Evolutionary conservation across 2,888 invertebrate species (phyloP).

Genomic region (Anticlea derivata): DNA sequence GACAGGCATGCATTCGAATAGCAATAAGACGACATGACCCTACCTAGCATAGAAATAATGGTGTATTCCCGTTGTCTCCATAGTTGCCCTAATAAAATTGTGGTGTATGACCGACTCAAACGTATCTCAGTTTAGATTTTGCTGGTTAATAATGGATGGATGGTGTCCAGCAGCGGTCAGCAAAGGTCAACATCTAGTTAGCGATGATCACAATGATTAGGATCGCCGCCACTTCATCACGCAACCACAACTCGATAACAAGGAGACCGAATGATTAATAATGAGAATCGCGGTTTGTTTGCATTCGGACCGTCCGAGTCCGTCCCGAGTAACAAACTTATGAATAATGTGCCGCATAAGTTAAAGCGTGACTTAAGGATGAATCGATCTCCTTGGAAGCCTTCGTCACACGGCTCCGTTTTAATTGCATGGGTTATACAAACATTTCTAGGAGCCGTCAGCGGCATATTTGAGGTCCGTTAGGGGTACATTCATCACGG

Average conservation of each 20-base stretch:
- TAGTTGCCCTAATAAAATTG: background rate
- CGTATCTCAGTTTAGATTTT: constrained; percentile 22
- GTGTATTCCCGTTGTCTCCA: no score
- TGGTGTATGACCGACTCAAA: background rate
- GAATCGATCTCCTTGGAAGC: constrained; percentile 64
- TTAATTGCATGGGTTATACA: constrained; percentile 74
- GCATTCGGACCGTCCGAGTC: constrained; percentile 63
- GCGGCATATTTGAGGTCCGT: constrained; percentile 78
- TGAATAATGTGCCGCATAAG: constrained; percentile 73
- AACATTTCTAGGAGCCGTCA: constrained; percentile 68
- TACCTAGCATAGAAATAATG: no score
- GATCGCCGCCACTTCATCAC: constrained; percentile 72
- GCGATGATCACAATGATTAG: constrained; percentile 68
- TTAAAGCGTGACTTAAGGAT: constrained; percentile 56
- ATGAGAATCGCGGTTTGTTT: constrained; percentile 70
- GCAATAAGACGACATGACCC: no score
- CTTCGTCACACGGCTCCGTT: constrained; percentile 49
- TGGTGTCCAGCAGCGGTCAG: constrained; percentile 50
- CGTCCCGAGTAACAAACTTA: constrained; percentile 69
- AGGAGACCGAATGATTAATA: constrained; percentile 77
- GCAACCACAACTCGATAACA: constrained; percentile 70
- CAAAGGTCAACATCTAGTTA: constrained; percentile 61
- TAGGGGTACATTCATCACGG: constrained; percentile 76
- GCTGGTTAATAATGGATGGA: constrained; percentile 56
- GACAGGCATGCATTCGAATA: no score